These are phyloP conservation scores for Mellilla xanthometata DNA, from an alignment of 2,888 invertebrate species.

Conservation along the genomic window DNA sequence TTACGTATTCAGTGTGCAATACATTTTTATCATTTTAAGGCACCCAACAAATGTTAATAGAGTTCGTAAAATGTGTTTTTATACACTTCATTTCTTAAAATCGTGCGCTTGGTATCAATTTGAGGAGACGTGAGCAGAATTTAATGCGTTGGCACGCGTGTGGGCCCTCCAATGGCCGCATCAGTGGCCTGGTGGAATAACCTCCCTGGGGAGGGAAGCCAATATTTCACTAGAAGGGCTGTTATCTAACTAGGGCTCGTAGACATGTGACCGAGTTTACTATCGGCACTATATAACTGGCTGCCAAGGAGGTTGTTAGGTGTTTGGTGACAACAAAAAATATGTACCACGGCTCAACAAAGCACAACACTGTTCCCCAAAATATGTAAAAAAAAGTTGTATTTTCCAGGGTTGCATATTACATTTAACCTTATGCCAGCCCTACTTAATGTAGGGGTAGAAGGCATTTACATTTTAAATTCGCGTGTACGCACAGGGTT, in stretches of 20 bases:
- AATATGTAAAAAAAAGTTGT: background rate
- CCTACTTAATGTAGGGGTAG: constrained; percentile 1
- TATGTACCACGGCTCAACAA: too few species aligned
- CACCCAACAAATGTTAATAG: constrained; percentile 50
- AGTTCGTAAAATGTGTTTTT: constrained; percentile 56
- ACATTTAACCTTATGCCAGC: background rate
- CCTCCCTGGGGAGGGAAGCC: constrained; percentile 27
- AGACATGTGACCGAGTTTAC: constrained; percentile 1
- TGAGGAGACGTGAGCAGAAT: constrained; percentile 59
- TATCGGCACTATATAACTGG: background rate
- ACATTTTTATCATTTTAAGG: constrained; percentile 53
- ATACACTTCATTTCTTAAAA: constrained; percentile 66
- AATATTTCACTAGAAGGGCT: constrained; percentile 28
- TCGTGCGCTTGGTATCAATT: constrained; percentile 67
- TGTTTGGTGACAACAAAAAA: too few species aligned
- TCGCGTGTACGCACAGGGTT: constrained; percentile 12
- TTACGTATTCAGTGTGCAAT: constrained; percentile 48
- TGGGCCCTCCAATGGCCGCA: constrained; percentile 30
- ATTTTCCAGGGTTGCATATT: too few species aligned
- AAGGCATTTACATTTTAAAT: constrained; percentile 15
- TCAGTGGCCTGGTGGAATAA: constrained; percentile 24
- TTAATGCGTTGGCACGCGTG: constrained; percentile 42
- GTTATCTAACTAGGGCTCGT: background rate
- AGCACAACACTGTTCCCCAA: too few species aligned
- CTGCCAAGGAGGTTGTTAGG: too few species aligned